Evolutionary conservation across 2,113 vertebrate species (phyloP).

Genomic region (Macheiramphus alcinus): DNA sequence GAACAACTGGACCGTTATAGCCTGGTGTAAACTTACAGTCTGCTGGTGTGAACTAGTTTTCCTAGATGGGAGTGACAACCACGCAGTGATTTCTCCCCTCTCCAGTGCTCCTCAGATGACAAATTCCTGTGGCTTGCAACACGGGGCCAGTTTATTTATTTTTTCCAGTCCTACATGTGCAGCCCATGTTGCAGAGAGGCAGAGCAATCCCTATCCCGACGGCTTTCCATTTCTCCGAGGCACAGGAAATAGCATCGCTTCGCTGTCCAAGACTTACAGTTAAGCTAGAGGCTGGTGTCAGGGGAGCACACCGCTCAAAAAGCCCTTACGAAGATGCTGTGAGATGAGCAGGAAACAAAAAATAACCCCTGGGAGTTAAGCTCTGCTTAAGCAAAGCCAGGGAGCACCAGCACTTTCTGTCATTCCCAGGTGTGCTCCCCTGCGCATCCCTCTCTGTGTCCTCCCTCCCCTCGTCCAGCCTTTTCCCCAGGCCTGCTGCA

Average conservation of each 20-base stretch:
- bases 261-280: neutral
- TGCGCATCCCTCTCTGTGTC: accelerated
- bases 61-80: neutral
- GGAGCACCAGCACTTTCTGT: neutral
- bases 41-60: constrained; percentile 9
- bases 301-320: neutral
- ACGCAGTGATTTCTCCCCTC: neutral
- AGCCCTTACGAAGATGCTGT: neutral
- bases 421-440: neutral
- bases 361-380: neutral
- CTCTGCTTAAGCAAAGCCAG: neutral
- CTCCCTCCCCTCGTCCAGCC: neutral
- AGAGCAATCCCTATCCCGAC: neutral
- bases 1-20: neutral
- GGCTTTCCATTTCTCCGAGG: neutral
- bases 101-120: neutral
- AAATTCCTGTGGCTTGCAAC: constrained; percentile 43
- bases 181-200: constrained; percentile 2
- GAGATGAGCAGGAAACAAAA: neutral
- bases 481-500: neutral
- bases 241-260: neutral
- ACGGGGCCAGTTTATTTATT: neutral
- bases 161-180: constrained; percentile 17
- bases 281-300: neutral
- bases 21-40: neutral